These are phyloP conservation scores for Thaumatotibia leucotreta DNA, from an alignment of 1,140 invertebrate genomes.

Conservation along the genomic window DNA sequence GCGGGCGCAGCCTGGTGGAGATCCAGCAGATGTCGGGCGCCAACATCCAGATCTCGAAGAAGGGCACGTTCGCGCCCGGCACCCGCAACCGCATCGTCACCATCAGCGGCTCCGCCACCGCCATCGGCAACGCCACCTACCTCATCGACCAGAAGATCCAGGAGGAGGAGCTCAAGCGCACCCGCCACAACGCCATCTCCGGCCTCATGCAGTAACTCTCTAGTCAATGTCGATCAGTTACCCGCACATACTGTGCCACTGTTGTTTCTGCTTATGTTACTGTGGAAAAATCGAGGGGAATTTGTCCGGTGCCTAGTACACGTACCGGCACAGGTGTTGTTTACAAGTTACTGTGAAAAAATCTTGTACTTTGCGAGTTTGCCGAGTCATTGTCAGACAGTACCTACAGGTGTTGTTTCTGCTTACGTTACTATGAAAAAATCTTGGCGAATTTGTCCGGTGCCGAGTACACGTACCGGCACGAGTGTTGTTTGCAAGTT, in stretches of 20 bases:
- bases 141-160: constrained; percentile 97
- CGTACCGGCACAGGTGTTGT: too few species aligned
- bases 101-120: constrained; percentile 91
- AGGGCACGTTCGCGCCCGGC: constrained; percentile 96
- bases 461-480: too few species aligned
- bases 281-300: too few species aligned
- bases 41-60: constrained; percentile 99
- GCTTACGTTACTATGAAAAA: too few species aligned
- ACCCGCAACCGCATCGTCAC: constrained; percentile 98
- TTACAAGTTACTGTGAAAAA: too few species aligned
- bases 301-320: too few species aligned
- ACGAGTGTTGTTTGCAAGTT: too few species aligned
- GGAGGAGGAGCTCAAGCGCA: constrained; percentile 96
- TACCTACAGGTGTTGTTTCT: too few species aligned
- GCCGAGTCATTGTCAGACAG: too few species aligned
- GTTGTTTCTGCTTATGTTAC: too few species aligned
- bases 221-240: background rate
- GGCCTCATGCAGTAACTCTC: constrained; percentile 81
- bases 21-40: constrained; percentile 97
- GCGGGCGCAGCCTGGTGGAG: constrained; percentile 96
- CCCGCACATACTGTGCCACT: background rate
- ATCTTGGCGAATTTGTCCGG: too few species aligned
- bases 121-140: constrained; percentile 93
- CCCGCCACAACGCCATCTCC: constrained; percentile 89
- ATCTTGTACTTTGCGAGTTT: too few species aligned